Evolutionary conservation across 2,797 vertebrate genomes (phyloP).

Genomic region (Danio jaintianensis): DNA sequence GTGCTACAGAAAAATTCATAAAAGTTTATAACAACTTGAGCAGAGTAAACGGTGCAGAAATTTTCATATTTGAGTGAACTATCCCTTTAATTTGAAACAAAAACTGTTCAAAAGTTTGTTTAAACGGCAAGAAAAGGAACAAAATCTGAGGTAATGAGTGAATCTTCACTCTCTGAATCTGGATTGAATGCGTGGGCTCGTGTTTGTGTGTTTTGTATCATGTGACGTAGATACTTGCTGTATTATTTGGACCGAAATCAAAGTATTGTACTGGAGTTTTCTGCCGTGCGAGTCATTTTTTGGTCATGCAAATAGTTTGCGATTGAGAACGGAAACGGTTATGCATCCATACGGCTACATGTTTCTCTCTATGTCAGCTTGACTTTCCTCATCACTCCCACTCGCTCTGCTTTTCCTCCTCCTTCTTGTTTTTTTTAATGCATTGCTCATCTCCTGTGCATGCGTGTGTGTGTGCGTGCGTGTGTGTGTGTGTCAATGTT

Average conservation of each 20-base stretch:
- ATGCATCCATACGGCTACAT: neutral
- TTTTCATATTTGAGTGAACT: no score
- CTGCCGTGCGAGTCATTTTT: neutral
- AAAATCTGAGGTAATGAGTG: conserved; percentile 11
- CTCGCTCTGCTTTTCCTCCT: conserved; percentile 3
- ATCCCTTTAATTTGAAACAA: no score
- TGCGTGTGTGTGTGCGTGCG: neutral
- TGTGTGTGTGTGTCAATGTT: neutral
- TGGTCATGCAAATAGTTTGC: neutral
- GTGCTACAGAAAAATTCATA: no score
- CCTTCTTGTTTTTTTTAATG: conserved; percentile 5
- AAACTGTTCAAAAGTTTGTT: neutral
- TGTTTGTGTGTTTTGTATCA: conserved; percentile 5
- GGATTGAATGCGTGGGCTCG: neutral
- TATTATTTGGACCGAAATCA: neutral
- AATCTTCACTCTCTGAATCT: conserved; percentile 6
- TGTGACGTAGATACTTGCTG: neutral
- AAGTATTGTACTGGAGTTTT: neutral
- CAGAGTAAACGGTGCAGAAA: no score
- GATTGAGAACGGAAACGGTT: neutral
- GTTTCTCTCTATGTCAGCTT: neutral
- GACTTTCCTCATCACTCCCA: conserved; percentile 10
- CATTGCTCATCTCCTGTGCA: neutral
- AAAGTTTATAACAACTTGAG: no score
- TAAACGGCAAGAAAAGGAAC: neutral